Evolutionary conservation across 37 sponge, comb jelly and placozoan species (phyloP), one percentile per base, ranked within the genome.

Genomic region (Ianthella basta): DNA sequence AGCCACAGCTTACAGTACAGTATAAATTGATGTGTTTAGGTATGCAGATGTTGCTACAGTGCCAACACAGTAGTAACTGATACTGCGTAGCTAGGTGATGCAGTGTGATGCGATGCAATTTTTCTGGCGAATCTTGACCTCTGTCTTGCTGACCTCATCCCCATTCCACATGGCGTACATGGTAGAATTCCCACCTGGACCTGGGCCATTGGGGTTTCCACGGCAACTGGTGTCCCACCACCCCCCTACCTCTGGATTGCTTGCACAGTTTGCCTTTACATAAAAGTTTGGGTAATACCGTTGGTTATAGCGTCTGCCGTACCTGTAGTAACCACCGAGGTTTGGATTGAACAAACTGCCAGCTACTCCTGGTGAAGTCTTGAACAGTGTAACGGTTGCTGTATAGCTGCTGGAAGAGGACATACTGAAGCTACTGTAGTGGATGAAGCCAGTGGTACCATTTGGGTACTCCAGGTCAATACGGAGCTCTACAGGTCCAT

Each of bases 381-480:
- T 35, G 20, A 78, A 14, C 39, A 37, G 83, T 15, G 56, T 5
- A 38, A 63, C 50, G 54, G 50, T 82, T 15, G 82, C 72, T 3
- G 35, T 29, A 56, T 85, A 82, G 35, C 68, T 72, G 35, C 56
- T 53, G 5, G 65, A 27, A 4, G 64, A 44, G 10, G 79, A 54
- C 0, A 90, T 79, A 25, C 32, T 24, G 44, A 90, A 86, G 0
- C 25, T 56, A 0, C 18, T 56, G 65, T 86, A 90, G 36, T 77
- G 56, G 0, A 64, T 86, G 55, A 84, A 80, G 4, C 53, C 32
- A 55, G 38, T 30, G 25, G 80, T 80, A 16, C 77, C 83, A 33
- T 90, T 90, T 29, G 4, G 19, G 55, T 84, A 55, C 65, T 38
- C 35, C 41, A 90, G 21, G 64, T 82, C 86, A 24, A 90, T 38